Evolutionary conservation across 2,888 invertebrate genomes (phyloP).

Genomic region (Lissocephala sabroskyi): DNA sequence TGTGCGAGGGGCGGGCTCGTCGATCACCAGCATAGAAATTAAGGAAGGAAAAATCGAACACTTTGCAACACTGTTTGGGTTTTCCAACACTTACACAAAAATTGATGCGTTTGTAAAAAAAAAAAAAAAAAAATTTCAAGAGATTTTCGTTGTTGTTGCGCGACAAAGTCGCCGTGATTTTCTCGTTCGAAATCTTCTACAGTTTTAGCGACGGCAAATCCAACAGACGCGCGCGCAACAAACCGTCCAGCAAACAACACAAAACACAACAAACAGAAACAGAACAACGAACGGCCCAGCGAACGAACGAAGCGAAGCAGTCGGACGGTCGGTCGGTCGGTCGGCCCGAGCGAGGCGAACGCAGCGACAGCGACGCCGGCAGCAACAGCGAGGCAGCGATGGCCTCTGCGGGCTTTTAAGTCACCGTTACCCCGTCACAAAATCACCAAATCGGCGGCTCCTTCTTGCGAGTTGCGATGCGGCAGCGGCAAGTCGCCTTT

Average conservation of each 20-base stretch:
- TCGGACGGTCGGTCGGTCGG: background rate
- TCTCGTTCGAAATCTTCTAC: no score
- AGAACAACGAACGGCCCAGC: no score
- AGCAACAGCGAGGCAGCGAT: conserved; percentile 6
- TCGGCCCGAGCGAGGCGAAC: background rate
- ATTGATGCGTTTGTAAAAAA: conserved; percentile 12
- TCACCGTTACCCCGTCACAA: background rate
- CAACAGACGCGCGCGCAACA: conserved; percentile 35
- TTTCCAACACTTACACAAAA: background rate
- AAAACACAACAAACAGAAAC: conserved; percentile 8
- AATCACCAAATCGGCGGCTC: no score
- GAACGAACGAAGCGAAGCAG: background rate
- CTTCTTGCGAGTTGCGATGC: conserved; percentile 43
- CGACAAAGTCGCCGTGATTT: no score
- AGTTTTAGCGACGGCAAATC: conserved; percentile 64
- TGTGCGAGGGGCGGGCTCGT: background rate
- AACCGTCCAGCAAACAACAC: conserved; percentile 19
- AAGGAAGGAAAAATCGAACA: conserved; percentile 3
- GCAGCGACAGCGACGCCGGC: conserved; percentile 13
- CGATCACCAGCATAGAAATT: conserved; percentile 2
- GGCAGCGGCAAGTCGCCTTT: conserved; percentile 59
- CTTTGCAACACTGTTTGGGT: background rate
- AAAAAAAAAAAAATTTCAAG: no score
- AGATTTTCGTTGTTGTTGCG: conserved; percentile 6
- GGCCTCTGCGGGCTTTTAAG: no score